Evolutionary conservation across 2,888 invertebrate genomes (phyloP), one percentile per base, ranked within the genome.

Genomic region (Hecatera dysodea): DNA sequence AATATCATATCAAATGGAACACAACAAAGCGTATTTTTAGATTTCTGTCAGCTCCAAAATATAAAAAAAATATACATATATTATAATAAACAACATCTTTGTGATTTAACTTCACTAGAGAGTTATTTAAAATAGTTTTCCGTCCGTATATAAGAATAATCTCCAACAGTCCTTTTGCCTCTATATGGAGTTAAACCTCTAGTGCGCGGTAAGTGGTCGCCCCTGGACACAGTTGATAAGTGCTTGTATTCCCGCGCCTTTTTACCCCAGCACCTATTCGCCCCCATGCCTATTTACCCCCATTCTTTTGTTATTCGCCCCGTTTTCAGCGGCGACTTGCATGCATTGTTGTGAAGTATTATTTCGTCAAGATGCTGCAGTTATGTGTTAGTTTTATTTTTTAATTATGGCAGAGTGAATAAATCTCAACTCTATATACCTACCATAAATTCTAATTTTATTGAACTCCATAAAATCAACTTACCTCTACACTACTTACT

Each of bases 201-300:
- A 68, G 69, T 27, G 67, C 62, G 69, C 46, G 55, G 71, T 70
- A 80, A 81, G 80, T 74, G 77, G 78, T 72, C 72, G 64, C 55
- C 73, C 46, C 87, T 89, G 90, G 86, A 73, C 87, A 83, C 80
- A 71, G 83, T 86, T 86, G 90, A 90, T 90, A 90, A 90, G 87
- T 89, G 80, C 75, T 82, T 78, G 80, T 83, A 77, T 80, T 82
- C 77, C 73, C 69, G 72, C 74, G 74, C 82, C 65, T 78, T 85
- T 83, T 61, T 61, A n/a, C 44, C 44, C 69, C 44, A 53, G 52
- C 39, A 24, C 39, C 44, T 64, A 17, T 33, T 33, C 22, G 42
- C 39, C 67, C 48, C 57, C 48, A 61, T 62, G 24, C 42, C 24
- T 64, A 12, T 33, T 33, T 22, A 70, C 39, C 67, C 50, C 57